Evolutionary conservation across 30 jellyfish, hydroid and myxozoan species (phyloP), one percentile per base, ranked within the genome.

Genomic region (Catostylus mosaicus): DNA sequence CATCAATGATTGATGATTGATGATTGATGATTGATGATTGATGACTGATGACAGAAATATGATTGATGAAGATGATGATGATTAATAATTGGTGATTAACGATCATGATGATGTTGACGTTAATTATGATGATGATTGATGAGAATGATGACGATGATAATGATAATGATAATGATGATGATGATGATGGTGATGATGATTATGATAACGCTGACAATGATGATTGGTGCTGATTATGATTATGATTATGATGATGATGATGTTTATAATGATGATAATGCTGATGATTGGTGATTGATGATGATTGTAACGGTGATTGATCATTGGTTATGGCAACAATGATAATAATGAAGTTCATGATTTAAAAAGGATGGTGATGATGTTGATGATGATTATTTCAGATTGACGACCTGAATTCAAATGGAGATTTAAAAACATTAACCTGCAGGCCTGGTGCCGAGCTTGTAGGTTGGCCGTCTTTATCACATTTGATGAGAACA

Each of bases 391-490:
- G 54, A 14, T 14, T 7, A 40, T 40, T 40, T 5, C 14, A 40
- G 11, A 40, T 40, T 40, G 54, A 40, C 14, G 14, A 40, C 14
- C 11, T 5, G 7, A 40, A 14, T 40, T 5, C 7, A 7, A 40
- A 5, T 40, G 54, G 14, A 40, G 54, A 14, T 40, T 7, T 40
- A n/a, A n/a, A n/a, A n/a, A n/a, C n/a, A n/a, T n/a, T n/a, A 29
- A 92, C 98, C 97, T 67, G 87, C 67, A 92, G 50, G 0, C 98
- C 98, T 1, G 98, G 98, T 1, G 90, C 85, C 1, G 78, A 64
- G 64, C 43, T 46, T 20, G 32, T 10, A 7, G 85, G 81, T 60
- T 83, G 48, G 35, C 97, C 97, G 60, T 87, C 94, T 78, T 92
- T 77, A 27, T 84, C 90, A 57, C 97, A 88, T 54, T 70, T 81